Evolutionary conservation across 2,888 invertebrate species (phyloP), one percentile per base, ranked within the genome.

Genomic region (Brachynemurus nebulosus): DNA sequence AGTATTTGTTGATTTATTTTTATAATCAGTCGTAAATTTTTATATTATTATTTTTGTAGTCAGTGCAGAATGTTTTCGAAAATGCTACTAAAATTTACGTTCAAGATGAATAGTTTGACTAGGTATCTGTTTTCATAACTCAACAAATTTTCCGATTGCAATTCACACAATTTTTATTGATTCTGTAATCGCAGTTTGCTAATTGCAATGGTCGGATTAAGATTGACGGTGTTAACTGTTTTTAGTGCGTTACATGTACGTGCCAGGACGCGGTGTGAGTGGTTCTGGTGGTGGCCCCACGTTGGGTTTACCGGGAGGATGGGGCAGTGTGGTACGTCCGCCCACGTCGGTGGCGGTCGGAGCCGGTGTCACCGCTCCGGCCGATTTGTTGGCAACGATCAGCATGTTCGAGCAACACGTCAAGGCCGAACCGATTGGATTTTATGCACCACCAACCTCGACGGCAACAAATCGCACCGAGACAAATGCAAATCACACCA

Each of bases 381-480:
- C 72, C 64, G 72, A 73, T 68, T 67, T 73, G 59, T 69, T 73
- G 65, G 72, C 72, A 66, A 72, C 72, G 54, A 72, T 73, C 59
- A 71, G 71, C 62, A 77, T 78, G 78, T 78, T 78, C 57, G 78
- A 78, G 62, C 77, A 77, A 62, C 77, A 78, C 63, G 77, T 78
- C 59, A 78, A 78, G 63, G 74, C 77, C 55, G 78, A 78, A 63
- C 78, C 78, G 53, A 75, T 78, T 76, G 75, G 75, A 67, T 76
- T 67, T 54, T 68, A 68, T 56, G 64, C 68, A 37, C 54, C 53
- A 52, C 45, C 64, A 53, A 52, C 61, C 55, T 48, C 53, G 44
- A 49, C 54, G 51, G 45, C 54, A 54, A 17, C 11, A 17, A 16
- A 38, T 16, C 23, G 38, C 11, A n/a, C n/a, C n/a, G 42, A 42